Percentiles rank a stretch among this genome's conserved stretches.
phyloP scores from a whole-genome alignment of 2,888 invertebrate genomes.

The Catocala fraxini region DNA sequence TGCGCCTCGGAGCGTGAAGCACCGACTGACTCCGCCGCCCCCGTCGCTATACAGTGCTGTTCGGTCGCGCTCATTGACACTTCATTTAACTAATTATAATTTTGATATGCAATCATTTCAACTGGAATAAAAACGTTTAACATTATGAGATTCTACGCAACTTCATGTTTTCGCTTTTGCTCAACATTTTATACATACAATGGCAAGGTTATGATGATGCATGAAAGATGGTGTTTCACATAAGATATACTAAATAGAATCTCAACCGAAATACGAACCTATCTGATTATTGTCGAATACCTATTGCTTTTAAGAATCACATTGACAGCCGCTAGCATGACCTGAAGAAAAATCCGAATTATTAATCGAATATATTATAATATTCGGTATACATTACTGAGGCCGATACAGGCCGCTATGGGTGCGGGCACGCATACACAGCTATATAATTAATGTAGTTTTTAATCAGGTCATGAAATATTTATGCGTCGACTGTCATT shows the following conservation, averaged over 20 bases:
- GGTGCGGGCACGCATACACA: conserved; percentile 6
- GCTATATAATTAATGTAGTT: conserved; percentile 5
- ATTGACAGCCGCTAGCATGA: conserved; percentile 10
- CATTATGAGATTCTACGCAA: conserved; percentile 12
- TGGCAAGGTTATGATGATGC: neutral
- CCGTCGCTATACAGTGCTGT: conserved; percentile 18
- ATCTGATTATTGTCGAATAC: conserved; percentile 17
- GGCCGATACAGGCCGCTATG: conserved; percentile 11
- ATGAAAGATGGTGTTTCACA: no score
- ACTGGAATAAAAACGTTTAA: neutral
- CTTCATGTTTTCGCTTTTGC: neutral
- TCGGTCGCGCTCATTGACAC: conserved; percentile 26
- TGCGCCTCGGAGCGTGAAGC: conserved; percentile 4
- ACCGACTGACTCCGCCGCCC: conserved; percentile 34
- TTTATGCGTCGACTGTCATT: conserved; percentile 1
- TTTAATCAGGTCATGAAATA: conserved; percentile 7
- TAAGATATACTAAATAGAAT: no score
- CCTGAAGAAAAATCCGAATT: conserved; percentile 14
- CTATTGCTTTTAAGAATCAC: conserved; percentile 5
- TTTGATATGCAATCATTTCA: conserved; percentile 7
- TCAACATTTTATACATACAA: neutral
- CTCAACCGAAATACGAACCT: neutral
- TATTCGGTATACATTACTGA: conserved; percentile 1
- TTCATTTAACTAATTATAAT: neutral
- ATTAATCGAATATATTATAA: conserved; percentile 8